Evolutionary conservation across 2,113 vertebrate genomes (phyloP).

Genomic region (Cricetomys ansorgei): DNA sequence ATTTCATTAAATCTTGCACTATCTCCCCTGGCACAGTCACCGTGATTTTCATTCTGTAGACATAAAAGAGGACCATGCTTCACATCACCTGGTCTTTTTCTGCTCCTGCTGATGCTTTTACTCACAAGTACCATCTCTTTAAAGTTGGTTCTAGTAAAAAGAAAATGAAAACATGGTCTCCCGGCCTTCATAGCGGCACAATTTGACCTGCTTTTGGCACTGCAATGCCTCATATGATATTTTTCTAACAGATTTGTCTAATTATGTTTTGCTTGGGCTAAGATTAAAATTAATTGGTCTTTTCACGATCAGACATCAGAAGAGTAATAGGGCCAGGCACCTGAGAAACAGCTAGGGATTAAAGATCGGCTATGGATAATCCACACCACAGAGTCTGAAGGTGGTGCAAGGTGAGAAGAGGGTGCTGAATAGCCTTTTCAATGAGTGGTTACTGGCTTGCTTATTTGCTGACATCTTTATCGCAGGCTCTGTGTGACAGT

Average conservation of each 20-base stretch:
- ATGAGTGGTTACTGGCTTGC: neutral
- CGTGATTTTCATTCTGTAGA: neutral
- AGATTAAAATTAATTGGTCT: constrained; percentile 72
- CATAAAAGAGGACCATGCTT: neutral
- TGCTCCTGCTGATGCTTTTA: no score
- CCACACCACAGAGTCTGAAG: neutral
- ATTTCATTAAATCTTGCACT: neutral
- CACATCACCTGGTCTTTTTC: neutral
- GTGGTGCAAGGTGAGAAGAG: neutral
- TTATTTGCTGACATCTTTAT: neutral
- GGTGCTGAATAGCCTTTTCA: accelerated
- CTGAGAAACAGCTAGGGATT: constrained; percentile 24
- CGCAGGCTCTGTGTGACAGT: neutral
- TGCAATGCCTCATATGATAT: constrained; percentile 21
- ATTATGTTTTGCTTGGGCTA: constrained; percentile 64
- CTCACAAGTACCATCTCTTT: neutral
- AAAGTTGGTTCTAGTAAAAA: neutral
- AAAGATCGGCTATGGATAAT: neutral
- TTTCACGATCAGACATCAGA: constrained; percentile 48
- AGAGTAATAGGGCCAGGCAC: constrained; percentile 54
- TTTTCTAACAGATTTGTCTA: constrained; percentile 56
- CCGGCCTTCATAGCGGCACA: neutral
- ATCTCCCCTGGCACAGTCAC: neutral
- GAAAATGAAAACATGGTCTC: neutral
- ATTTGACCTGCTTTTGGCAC: constrained; percentile 49